Evolutionary conservation across 1,140 invertebrate species (phyloP), one percentile per base, ranked within the genome.

Genomic region (Fopius arisanus): DNA sequence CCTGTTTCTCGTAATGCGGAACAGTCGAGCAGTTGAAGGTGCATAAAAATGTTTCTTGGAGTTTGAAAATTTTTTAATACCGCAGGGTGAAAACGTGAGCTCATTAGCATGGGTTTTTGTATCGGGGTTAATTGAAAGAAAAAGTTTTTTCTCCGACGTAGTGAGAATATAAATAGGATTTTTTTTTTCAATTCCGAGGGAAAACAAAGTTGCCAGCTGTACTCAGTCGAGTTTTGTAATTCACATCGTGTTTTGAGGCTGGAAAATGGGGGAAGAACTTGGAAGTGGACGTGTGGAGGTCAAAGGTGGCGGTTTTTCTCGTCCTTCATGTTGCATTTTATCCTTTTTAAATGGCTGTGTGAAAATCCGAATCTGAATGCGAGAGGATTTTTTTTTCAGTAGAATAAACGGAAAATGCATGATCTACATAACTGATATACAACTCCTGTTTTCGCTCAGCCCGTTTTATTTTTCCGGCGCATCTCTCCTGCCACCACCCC

Each of bases 121-220:
- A 59, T 59, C 19, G 21, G 14, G 54, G 54, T 59, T 59, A 59
- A 59, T 59, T 59, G 54, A 59, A 59, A 28, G 54, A 59, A 26
- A 59, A 59, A 59, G 54, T 59, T 59, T 59, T 51, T 59, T 59
- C 54, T 1, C 54, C 7, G 23, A 59, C 54, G 54, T 12, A 23
- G 21, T 23, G 16, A 59, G 54, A 59, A 59, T 59, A 59, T 59
- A 59, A 59, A 59, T 59, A 59, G 21, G 5, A 3, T 37, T 51
- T 59, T 59, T n/a, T n/a, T n/a, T n/a, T n/a, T n/a, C n/a, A n/a
- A n/a, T n/a, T n/a, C n/a, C n/a, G 14, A n/a, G 6, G 21, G 21
- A 23, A 23, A 26, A 59, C 19, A 26, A 59, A 59, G 23, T 28
- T 59, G 6, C 4, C 23, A 26, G 19, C 19, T 21, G 23, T 26